Percentiles rank a stretch among this genome's conserved stretches.
Evolutionary conservation across 2,113 vertebrate species (phyloP).

Genomic region (Amazona vittata): DNA sequence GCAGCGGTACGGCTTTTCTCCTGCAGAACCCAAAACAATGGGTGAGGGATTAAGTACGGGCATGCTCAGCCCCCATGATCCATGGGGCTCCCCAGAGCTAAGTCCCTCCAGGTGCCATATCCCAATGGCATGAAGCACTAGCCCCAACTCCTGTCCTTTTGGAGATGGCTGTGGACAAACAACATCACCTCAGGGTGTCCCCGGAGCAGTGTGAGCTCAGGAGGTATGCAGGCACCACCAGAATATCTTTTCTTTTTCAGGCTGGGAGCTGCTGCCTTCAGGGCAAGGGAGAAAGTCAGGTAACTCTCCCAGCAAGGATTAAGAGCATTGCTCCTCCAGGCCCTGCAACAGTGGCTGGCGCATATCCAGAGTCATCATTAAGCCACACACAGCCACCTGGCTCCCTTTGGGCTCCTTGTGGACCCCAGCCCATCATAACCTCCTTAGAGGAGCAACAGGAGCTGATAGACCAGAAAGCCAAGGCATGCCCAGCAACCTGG

Average conservation of each 20-base stretch:
- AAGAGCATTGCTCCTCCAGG: background rate
- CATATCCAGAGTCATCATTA: background rate
- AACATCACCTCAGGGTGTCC: accelerated
- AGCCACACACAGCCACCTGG: background rate
- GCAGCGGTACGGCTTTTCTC: slow-evolving; percentile 95
- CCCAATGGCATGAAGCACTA: background rate
- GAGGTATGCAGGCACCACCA: accelerated
- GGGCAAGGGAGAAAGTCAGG: background rate
- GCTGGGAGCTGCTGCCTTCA: background rate
- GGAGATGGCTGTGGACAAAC: background rate
- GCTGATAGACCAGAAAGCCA: background rate
- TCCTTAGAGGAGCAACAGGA: background rate
- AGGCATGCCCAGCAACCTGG: background rate
- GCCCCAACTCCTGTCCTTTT: background rate
- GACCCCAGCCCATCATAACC: background rate
- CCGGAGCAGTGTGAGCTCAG: background rate
- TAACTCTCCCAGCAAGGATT: background rate
- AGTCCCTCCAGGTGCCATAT: background rate
- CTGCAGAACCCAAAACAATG: slow-evolving; percentile 59
- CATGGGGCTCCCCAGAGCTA: background rate
- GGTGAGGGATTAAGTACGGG: background rate
- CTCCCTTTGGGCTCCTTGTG: background rate
- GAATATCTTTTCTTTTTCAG: background rate
- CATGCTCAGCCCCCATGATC: background rate
- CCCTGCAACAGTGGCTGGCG: background rate